Evolutionary conservation across 1,140 invertebrate genomes (phyloP), one percentile per base, ranked within the genome.

Genomic region (Drosophila asahinai): DNA sequence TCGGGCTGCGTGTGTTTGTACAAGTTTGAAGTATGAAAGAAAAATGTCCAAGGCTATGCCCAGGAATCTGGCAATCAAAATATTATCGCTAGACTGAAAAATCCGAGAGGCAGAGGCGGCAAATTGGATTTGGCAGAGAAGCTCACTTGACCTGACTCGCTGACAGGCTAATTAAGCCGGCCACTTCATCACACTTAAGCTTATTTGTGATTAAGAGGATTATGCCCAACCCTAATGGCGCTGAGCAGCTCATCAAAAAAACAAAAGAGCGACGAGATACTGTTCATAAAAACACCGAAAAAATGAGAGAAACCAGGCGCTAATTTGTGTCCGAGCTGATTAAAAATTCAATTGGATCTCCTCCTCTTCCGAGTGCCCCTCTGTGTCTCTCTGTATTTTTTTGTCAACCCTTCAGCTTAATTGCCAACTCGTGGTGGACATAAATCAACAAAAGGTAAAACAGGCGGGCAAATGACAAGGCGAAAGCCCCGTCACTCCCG

Each of bases 321-420:
- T 84, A 84, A 84, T 81, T 84, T 84, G 82, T 81, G 82, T 86
- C 78, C 81, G 60, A 81, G 73, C 73, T 86, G 77, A 84, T 84
- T 84, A 86, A 86, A 86, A 84, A 86, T 86, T 86, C 83, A 86
- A 84, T 84, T 86, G 78, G 30, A 30, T 45, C 30, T 30, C 27
- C 67, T 15, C 60, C 25, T 1, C 60, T 11, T 8, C 8, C 7
- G 27, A 30, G 27, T 30, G 27, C 7, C 27, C n/a, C 43, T 36
- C 19, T 14, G 8, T 36, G 36, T 17, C 27, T 30, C 27, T 30
- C 27, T 30, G 17, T 19, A 60, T 71, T 52, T 51, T 48, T 74
- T 52, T 61, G 67, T 57, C 36, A 57, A 57, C 54, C 73, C 60
- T 61, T 70, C 82, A 81, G 73, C 78, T 86, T 86, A 84, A 86